These are phyloP conservation scores for Protosalanx chinensis DNA, from an alignment of 2,797 vertebrate species.

Conservation along the genomic window DNA sequence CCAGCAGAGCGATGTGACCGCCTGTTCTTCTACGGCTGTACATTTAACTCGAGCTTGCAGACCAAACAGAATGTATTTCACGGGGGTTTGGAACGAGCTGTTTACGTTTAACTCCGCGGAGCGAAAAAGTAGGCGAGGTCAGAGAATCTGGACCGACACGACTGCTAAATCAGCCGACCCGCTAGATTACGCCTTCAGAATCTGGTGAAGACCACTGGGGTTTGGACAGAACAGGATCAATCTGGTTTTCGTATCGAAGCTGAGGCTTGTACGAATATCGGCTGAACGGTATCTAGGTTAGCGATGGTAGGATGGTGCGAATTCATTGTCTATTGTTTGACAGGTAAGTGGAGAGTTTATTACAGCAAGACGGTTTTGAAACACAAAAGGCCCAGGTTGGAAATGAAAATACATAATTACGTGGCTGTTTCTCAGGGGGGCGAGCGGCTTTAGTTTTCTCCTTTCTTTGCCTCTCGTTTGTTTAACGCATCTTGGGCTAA, in stretches of 20 bases:
- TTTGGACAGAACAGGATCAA: background rate
- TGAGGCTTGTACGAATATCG: too few species aligned
- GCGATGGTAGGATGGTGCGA: background rate
- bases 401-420: slow-evolving; percentile 46
- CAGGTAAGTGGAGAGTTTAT: background rate
- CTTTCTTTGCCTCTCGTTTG: slow-evolving; percentile 33
- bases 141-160: background rate
- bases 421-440: slow-evolving; percentile 43
- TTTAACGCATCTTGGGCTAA: slow-evolving; percentile 61
- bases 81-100: slow-evolving; percentile 38
- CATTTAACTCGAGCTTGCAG: slow-evolving; percentile 56
- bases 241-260: too few species aligned
- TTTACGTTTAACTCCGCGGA: background rate
- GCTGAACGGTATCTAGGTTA: background rate
- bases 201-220: background rate
- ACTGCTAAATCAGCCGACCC: background rate
- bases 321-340: background rate
- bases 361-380: too few species aligned
- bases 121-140: background rate
- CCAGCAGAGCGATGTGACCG: too few species aligned
- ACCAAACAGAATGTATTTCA: slow-evolving; percentile 58
- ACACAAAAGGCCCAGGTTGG: slow-evolving; percentile 4
- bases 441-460: slow-evolving; percentile 36
- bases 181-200: background rate
- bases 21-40: slow-evolving; percentile 57